These are phyloP conservation scores for Candoia aspera DNA, from an alignment of 2,113 vertebrate genomes.

Conservation along the genomic window DNA sequence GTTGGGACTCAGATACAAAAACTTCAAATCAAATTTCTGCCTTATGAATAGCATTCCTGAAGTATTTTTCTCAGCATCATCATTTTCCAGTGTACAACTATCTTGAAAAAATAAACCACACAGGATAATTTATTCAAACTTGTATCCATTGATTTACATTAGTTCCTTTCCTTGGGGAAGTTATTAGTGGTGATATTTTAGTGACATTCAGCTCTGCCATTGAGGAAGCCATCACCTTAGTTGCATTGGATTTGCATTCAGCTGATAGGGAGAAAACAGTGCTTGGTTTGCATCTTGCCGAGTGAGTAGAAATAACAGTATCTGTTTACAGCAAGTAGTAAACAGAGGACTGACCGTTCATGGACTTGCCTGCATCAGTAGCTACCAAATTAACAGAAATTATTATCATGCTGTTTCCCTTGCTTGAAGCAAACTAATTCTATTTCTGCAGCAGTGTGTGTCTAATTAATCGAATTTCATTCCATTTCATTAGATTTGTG, in stretches of 20 bases:
- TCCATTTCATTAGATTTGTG: slow-evolving; percentile 13
- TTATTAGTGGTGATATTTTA: not conserved
- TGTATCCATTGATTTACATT: not conserved
- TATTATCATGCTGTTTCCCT: not conserved
- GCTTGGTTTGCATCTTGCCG: not conserved
- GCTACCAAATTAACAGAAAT: slow-evolving; percentile 1
- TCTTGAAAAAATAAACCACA: not conserved
- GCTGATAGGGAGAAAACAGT: not conserved
- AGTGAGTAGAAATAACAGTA: not conserved
- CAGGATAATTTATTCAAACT: not conserved
- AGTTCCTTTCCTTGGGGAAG: not conserved
- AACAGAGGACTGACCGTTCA: not conserved
- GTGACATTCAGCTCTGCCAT: not conserved
- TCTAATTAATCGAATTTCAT: slow-evolving; percentile 12
- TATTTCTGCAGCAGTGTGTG: not conserved
- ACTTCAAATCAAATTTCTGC: not conserved
- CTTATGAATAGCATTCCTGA: not conserved
- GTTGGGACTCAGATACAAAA: not conserved
- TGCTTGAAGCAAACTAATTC: slow-evolving; percentile 10
- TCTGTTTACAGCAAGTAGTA: not conserved
- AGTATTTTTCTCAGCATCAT: not conserved
- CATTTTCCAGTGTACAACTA: not conserved
- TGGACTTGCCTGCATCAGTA: not conserved
- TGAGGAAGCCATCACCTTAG: not conserved
- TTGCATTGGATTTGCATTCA: not conserved